These are phyloP conservation scores for Bunonema sp. DNA, from an alignment of 2,888 invertebrate species.

Conservation along the genomic window DNA sequence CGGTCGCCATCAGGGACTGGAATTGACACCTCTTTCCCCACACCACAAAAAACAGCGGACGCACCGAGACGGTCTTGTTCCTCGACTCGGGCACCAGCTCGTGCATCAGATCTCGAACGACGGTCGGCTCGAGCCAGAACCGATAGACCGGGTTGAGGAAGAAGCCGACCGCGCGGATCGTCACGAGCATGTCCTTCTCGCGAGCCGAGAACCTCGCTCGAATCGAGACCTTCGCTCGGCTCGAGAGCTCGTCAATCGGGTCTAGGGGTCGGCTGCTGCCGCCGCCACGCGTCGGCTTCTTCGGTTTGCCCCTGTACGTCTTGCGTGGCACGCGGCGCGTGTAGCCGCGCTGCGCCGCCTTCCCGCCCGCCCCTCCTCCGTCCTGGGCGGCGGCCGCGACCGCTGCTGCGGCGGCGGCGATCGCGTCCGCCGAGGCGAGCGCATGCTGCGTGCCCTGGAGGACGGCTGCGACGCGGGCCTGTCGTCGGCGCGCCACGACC, in stretches of 20 bases:
- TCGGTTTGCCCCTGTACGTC: not conserved
- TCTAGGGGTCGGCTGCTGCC: slow-evolving; percentile 20
- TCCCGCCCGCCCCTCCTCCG: no score
- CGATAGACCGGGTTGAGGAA: slow-evolving; percentile 39
- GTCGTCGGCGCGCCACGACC: no score
- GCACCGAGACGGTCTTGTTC: slow-evolving; percentile 15
- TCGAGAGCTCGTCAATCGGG: slow-evolving; percentile 20
- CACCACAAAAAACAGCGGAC: not conserved
- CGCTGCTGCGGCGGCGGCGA: no score
- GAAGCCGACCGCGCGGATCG: slow-evolving; percentile 37
- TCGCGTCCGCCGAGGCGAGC: no score
- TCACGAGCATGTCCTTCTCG: slow-evolving; percentile 32
- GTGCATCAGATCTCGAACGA: slow-evolving; percentile 39
- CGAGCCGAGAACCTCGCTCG: slow-evolving; percentile 21
- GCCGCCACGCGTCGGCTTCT: not conserved
- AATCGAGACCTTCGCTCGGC: slow-evolving; percentile 15
- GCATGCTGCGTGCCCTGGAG: no score
- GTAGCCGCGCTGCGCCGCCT: no score
- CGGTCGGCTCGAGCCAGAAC: slow-evolving; percentile 39
- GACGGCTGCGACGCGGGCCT: no score
- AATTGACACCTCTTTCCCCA: slow-evolving; percentile 2
- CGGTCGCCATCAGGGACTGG: slow-evolving; percentile 34
- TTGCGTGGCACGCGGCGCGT: not conserved
- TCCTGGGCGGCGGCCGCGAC: no score
- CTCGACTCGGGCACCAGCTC: slow-evolving; percentile 30